These are phyloP conservation scores for Alviniconcha marisindica DNA, from an alignment of 1,140 invertebrate species.

Conservation along the genomic window DNA sequence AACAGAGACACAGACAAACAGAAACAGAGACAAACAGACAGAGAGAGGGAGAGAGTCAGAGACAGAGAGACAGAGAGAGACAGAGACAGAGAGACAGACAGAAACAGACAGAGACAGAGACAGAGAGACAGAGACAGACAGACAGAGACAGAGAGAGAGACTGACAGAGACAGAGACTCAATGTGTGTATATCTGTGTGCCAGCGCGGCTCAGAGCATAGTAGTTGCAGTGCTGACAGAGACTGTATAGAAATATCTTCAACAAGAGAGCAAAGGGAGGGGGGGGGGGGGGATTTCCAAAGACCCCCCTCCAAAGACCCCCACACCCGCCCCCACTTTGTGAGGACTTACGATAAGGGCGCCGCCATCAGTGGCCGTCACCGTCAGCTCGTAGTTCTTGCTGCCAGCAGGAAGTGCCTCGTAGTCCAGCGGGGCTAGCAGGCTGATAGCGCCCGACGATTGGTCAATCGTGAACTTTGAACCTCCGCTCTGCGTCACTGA, in stretches of 20 bases:
- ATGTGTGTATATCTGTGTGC: no score
- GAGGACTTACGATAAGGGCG: slow-evolving; percentile 39
- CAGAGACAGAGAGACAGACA: neutral
- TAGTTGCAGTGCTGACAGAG: no score
- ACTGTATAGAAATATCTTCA: no score
- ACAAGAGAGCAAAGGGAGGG: no score
- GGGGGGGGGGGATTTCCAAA: no score
- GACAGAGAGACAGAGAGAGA: neutral
- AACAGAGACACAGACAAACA: neutral
- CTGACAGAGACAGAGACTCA: neutral
- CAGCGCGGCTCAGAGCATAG: no score
- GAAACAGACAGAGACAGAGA: neutral
- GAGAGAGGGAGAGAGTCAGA: neutral
- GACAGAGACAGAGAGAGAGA: slow-evolving; percentile 4
- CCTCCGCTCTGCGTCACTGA: slow-evolving; percentile 55
- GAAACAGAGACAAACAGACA: no score
- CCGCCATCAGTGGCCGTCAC: slow-evolving; percentile 54
- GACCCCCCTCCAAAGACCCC: no score
- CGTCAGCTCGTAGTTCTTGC: slow-evolving; percentile 50
- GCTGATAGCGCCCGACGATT: slow-evolving; percentile 50
- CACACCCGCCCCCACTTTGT: no score
- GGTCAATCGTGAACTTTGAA: slow-evolving; percentile 56
- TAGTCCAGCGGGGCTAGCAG: slow-evolving; percentile 55
- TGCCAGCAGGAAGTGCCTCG: slow-evolving; percentile 47
- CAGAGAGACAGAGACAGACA: no score